These are phyloP conservation scores for Diadema setosum DNA, from an alignment of 35 echinoderm and acorn worm species.

Conservation along the genomic window DNA sequence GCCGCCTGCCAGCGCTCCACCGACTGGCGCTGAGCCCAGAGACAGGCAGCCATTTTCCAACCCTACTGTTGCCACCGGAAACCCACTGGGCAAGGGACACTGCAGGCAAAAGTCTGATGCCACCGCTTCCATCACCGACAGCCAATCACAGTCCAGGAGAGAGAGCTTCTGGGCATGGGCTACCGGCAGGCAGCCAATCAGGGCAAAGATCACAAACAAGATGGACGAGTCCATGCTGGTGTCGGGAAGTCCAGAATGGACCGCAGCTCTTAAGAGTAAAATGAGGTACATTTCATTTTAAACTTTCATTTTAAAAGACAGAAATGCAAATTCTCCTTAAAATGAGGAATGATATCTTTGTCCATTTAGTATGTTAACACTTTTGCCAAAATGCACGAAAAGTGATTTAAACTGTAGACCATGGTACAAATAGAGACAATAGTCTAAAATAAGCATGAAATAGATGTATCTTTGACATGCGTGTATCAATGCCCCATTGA, in stretches of 20 bases:
- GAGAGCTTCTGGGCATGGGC: slow-evolving; percentile 21
- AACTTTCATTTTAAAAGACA: no score
- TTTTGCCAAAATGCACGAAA: no score
- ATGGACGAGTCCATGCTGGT: background rate
- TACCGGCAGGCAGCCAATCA: background rate
- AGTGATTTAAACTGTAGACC: no score
- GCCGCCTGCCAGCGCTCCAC: background rate
- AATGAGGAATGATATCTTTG: no score
- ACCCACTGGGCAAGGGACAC: background rate
- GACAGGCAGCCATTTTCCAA: background rate
- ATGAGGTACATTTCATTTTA: no score
- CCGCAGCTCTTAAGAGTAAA: no score
- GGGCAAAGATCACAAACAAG: background rate
- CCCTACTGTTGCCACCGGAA: background rate
- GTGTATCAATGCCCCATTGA: no score
- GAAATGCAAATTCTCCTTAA: no score
- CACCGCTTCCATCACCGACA: background rate
- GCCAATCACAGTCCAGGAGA: background rate
- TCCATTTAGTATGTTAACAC: no score
- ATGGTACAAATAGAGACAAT: no score
- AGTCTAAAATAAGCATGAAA: no score
- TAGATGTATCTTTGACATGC: no score
- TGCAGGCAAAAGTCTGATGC: slow-evolving; percentile 4
- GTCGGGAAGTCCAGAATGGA: background rate
- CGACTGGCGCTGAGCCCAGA: background rate